Percentiles rank a stretch among this genome's conserved stretches.
Conservation (phyloP, 2,888 invertebrate genomes). For the Eupithecia subfuscata region DNA sequence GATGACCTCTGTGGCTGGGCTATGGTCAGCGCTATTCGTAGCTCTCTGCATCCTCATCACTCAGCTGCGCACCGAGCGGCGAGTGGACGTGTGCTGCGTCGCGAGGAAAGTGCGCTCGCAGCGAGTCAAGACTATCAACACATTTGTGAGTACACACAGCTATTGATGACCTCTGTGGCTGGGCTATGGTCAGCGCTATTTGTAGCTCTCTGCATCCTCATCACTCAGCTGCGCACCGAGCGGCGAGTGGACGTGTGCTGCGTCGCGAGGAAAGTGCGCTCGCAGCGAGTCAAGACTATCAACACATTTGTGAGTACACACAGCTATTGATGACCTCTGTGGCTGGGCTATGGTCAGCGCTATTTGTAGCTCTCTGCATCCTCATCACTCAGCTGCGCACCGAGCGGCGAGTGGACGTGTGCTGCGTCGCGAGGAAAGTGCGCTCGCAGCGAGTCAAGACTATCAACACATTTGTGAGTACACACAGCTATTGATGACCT, state of each 20-base stretch:
- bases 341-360: no score
- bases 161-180: neutral
- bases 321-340: neutral
- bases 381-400: slow-evolving; percentile 92
- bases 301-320: slow-evolving; percentile 89
- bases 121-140: slow-evolving; percentile 92
- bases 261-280: slow-evolving; percentile 91
- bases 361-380: slow-evolving; percentile 82
- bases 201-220: slow-evolving; percentile 86
- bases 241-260: slow-evolving; percentile 94
- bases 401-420: slow-evolving; percentile 94
- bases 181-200: no score
- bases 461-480: slow-evolving; percentile 91
- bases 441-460: slow-evolving; percentile 93
- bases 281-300: slow-evolving; percentile 93
- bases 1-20: neutral
- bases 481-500: neutral
- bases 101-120: slow-evolving; percentile 93
- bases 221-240: slow-evolving; percentile 93
- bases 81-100: slow-evolving; percentile 93
- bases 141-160: slow-evolving; percentile 85
- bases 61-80: slow-evolving; percentile 92
- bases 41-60: slow-evolving; percentile 88
- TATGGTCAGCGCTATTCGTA: no score
- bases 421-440: slow-evolving; percentile 92